Percentiles rank a stretch among this genome's conserved stretches.
These are phyloP conservation scores for Tachycineta bicolor DNA, from an alignment of 2,113 vertebrate species.

Conservation along the genomic window DNA sequence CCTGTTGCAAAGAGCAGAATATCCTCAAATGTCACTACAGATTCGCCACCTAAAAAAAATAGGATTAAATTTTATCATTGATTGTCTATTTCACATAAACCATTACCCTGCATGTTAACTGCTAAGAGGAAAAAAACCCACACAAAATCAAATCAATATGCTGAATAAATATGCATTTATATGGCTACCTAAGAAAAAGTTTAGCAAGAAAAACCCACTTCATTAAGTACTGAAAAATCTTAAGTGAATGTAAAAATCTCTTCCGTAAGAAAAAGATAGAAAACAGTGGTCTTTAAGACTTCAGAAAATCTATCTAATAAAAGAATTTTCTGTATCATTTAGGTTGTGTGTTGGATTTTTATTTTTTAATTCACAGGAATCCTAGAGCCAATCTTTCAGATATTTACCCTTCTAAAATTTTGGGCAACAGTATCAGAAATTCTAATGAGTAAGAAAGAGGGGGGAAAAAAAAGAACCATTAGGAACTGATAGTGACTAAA, in stretches of 20 bases:
- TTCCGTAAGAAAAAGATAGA: not conserved
- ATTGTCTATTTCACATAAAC: not conserved
- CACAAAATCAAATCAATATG: not conserved
- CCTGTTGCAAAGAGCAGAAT: constrained; percentile 86
- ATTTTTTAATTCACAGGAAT: not conserved
- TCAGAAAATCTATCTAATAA: not conserved
- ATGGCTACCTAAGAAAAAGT: not conserved
- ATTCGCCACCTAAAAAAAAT: constrained; percentile 78
- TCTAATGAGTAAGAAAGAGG: not conserved
- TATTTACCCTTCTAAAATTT: not conserved
- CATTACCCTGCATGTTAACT: not conserved
- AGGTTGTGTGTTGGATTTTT: not conserved
- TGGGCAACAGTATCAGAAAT: not conserved
- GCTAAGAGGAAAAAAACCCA: not conserved
- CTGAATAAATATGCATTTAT: not conserved
- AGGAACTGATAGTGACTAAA: not conserved
- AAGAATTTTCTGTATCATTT: not conserved
- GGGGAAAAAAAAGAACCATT: not conserved
- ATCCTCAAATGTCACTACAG: constrained; percentile 84
- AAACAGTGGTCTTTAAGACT: not conserved
- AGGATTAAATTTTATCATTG: not conserved
- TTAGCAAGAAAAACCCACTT: not conserved
- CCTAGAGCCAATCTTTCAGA: not conserved
- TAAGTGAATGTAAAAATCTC: not conserved
- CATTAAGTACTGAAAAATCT: not conserved